phyloP scores from a whole-genome alignment of 2,113 vertebrate species.

The Entomyzon cyanotis region DNA sequence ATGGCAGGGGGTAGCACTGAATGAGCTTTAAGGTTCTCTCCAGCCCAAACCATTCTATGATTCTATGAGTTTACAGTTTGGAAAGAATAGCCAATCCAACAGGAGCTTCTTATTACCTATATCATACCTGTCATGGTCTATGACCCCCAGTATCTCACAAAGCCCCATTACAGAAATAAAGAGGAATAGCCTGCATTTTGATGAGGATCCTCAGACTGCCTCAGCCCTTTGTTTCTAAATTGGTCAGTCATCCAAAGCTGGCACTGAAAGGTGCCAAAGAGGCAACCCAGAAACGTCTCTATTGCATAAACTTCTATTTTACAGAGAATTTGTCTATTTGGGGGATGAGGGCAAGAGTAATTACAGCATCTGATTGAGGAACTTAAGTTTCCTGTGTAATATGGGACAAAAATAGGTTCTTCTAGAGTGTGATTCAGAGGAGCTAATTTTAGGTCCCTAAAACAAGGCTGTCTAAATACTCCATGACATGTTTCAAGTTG shows the following conservation, averaged over 20 bases:
- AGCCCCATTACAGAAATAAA: neutral
- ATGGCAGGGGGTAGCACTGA: no score
- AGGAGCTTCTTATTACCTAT: neutral
- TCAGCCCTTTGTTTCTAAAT: neutral
- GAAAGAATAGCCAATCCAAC: neutral
- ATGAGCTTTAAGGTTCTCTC: neutral
- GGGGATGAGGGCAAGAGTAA: neutral
- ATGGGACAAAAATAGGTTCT: slow-evolving; percentile 30
- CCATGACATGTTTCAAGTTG: neutral
- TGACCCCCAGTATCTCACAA: neutral
- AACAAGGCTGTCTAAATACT: slow-evolving; percentile 27
- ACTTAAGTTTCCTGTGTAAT: slow-evolving; percentile 20
- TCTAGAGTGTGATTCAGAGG: slow-evolving; percentile 13
- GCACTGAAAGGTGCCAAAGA: neutral
- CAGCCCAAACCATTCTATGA: neutral
- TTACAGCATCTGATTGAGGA: neutral
- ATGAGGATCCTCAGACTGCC: neutral
- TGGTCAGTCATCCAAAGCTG: neutral
- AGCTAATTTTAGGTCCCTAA: slow-evolving; percentile 58
- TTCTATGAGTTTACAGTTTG: neutral
- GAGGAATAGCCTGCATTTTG: neutral
- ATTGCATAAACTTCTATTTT: neutral
- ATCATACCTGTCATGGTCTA: neutral
- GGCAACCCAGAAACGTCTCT: neutral
- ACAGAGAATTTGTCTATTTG: neutral